Base-by-base conservation (phyloP, 2,888 invertebrate species). In the Rapana venosa region DNA sequence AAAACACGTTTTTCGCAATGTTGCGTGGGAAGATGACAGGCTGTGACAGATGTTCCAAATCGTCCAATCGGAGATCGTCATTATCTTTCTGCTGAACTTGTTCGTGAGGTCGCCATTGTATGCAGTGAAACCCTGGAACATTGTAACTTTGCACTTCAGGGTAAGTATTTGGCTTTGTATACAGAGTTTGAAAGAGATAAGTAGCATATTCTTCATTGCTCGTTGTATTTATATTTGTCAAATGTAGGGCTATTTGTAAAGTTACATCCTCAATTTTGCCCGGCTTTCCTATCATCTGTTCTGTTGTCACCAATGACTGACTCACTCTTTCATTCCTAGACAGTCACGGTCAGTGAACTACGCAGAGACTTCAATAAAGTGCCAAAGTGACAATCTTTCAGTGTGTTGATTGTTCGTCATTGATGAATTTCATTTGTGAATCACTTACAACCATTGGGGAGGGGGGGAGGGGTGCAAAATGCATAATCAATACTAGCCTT, bases 11-110 rank as follows among this genome's bases (percentile, higher is more conserved):
- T 26, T 26, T 83, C 58, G 85, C 85, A 32, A 58, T 86, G 56
- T 61, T 86, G 66, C 58, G 61, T 86, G 86, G 35, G 66, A 86
- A 86, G 58, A 86, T 86, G 86, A 86, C 61, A 56, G 66, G 66
- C 66, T 32, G 32, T 86, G 85, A 85, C 85, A 85, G 85, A 85
- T 85, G 85, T 47, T 85, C 85, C 47, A 86, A 86, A 66, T 35
- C 66, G 66, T 66, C 86, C 86, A 86, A 86, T 86, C 86, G 66
- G 30, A 61, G 35, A 32, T 58, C 61, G 61, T 20, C 66, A 22
- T 66, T 32, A 17, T 35, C 32, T 86, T 22, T 35, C 61, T 86
- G 86, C 86, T 35, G 86, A 66, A 22, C 32, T 86, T 61, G 32
- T 35, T 15, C 58, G 58, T 56, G 32, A 61, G 66, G 86, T 86